These are phyloP conservation scores for Formica aserva DNA, from an alignment of 2,888 invertebrate genomes.

Conservation along the genomic window DNA sequence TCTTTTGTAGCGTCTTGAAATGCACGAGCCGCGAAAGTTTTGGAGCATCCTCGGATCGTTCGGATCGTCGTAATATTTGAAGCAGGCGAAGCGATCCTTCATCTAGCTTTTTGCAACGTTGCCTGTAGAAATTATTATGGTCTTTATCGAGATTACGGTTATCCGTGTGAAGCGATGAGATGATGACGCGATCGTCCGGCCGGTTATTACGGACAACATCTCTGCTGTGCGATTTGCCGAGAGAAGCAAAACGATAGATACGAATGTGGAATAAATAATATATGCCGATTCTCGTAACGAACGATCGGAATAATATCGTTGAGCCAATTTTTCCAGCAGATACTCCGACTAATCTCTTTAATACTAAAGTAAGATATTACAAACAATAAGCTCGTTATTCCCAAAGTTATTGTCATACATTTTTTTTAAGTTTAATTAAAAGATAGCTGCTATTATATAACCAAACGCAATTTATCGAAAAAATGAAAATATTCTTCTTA, in stretches of 20 bases:
- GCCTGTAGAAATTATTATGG: not conserved
- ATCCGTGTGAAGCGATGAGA: not conserved
- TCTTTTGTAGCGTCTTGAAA: constrained; percentile 32
- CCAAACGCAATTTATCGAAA: not conserved
- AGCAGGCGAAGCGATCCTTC: not conserved
- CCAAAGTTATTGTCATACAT: not conserved
- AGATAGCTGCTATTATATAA: not conserved
- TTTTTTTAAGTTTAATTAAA: not conserved
- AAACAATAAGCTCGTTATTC: not conserved
- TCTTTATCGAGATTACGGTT: not conserved
- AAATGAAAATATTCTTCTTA: not conserved
- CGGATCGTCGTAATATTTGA: not conserved
- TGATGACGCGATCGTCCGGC: not conserved
- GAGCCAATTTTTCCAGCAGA: constrained; percentile 65
- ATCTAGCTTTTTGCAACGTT: not conserved
- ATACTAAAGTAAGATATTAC: constrained; percentile 5
- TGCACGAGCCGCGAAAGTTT: constrained; percentile 57
- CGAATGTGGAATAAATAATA: constrained; percentile 77
- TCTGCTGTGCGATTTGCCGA: constrained; percentile 53
- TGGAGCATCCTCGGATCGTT: not conserved
- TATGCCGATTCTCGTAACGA: constrained; percentile 76
- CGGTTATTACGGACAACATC: constrained; percentile 70
- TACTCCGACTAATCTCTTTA: constrained; percentile 63
- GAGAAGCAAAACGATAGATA: constrained; percentile 60
- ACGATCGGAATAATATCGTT: constrained; percentile 74